Evolutionary conservation across 64 coral and sea anemone species (phyloP).

Genomic region (Pocillopora verrucosa): DNA sequence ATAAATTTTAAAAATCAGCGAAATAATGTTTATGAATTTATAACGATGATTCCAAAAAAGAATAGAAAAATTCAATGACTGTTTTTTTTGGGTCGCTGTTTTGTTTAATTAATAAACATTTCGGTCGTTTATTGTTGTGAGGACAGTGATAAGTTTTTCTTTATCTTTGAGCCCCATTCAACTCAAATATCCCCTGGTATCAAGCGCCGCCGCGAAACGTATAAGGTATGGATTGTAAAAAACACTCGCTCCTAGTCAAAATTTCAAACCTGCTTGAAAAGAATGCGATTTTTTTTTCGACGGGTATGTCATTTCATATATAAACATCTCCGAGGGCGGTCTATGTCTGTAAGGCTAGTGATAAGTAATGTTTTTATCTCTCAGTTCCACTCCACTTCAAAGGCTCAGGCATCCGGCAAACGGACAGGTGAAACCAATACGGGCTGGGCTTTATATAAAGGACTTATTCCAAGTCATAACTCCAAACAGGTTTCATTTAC

Average conservation of each 20-base stretch:
- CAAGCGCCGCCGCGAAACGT: background rate
- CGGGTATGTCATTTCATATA: too few relatives aligned
- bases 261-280: background rate
- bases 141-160: background rate
- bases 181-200: background rate
- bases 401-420: background rate
- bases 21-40: background rate
- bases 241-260: background rate
- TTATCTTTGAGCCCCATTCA: slow-evolving; percentile 13
- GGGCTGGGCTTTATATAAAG: slow-evolving; percentile 2
- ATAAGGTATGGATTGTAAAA: slow-evolving; percentile 3
- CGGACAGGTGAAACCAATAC: background rate
- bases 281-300: too few relatives aligned
- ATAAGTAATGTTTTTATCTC: slow-evolving; percentile 19
- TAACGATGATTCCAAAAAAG: background rate
- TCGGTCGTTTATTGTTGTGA: background rate
- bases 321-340: too few relatives aligned
- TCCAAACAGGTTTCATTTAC: slow-evolving; percentile 4
- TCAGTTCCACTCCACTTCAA: background rate
- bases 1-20: background rate
- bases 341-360: background rate
- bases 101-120: background rate
- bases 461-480: background rate
- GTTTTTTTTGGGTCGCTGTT: background rate
- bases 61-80: background rate